Percentiles rank a stretch among this genome's conserved stretches.
Conservation (phyloP, 1,140 invertebrate genomes). For the Pinna nobilis region DNA sequence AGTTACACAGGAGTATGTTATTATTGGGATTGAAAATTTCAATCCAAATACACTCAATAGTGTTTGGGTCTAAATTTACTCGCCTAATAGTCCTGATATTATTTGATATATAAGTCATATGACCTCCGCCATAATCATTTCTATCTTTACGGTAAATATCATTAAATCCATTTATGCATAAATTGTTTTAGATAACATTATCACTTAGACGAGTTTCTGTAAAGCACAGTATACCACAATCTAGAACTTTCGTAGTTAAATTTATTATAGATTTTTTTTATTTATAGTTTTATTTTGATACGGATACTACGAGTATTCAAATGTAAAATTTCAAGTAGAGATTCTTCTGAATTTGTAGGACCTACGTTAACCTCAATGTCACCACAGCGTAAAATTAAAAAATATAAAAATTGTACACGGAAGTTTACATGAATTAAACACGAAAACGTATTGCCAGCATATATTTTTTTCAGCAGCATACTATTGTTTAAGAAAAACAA, state of each 20-base stretch:
- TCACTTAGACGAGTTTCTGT: conserved; percentile 2
- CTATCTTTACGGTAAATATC: conserved; percentile 12
- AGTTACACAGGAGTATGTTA: background rate
- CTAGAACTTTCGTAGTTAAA: background rate
- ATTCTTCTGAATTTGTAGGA: conserved; percentile 3
- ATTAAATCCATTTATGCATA: background rate
- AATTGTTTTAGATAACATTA: background rate
- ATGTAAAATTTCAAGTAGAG: background rate
- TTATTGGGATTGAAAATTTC: background rate
- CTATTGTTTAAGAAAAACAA: background rate
- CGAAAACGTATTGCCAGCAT: background rate
- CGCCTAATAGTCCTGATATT: background rate
- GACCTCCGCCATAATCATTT: conserved; percentile 13
- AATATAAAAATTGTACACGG: background rate
- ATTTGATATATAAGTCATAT: conserved; percentile 9
- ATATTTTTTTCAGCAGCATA: background rate
- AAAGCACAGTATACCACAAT: background rate
- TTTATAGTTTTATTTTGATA: conserved; percentile 6
- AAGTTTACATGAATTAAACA: background rate
- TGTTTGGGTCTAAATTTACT: conserved; percentile 2
- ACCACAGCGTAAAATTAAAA: conserved; percentile 3
- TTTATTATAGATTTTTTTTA: too few relatives aligned
- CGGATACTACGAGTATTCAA: background rate
- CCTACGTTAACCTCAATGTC: conserved; percentile 6
- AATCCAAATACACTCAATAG: conserved; percentile 22